Evolutionary conservation across 2,113 vertebrate species (phyloP).

Genomic region (Piaya cayana): DNA sequence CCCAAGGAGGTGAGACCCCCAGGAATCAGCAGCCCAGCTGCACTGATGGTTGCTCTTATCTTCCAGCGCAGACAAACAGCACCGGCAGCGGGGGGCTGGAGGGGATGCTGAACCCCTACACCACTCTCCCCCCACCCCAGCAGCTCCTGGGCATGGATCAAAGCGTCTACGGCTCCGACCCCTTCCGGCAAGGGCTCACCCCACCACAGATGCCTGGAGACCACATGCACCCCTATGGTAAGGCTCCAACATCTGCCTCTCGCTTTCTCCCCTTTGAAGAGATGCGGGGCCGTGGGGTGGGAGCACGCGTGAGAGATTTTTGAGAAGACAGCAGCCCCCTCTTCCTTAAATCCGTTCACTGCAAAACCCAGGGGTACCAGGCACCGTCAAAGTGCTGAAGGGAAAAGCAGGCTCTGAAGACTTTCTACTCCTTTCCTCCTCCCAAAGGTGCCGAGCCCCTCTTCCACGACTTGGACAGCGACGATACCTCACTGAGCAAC

Average conservation of each 20-base stretch:
- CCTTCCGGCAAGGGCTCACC: conserved; percentile 94
- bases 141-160: conserved; percentile 86
- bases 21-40: not conserved
- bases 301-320: not conserved
- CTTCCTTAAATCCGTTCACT: not conserved
- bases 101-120: conserved; percentile 83
- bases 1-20: not conserved
- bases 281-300: not conserved
- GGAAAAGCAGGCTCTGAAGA: not conserved
- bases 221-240: conserved; percentile 97
- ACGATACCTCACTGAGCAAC: conserved; percentile 86
- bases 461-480: conserved; percentile 85
- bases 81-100: conserved; percentile 78
- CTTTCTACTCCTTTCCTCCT: not conserved
- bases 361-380: not conserved
- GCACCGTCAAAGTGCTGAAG: not conserved
- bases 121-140: conserved; percentile 80
- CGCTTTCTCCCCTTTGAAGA: not conserved
- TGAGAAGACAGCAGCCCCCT: no score
- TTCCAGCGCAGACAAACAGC: conserved; percentile 77
- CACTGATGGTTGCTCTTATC: not conserved
- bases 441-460: conserved; percentile 86
- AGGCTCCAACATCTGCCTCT: not conserved
- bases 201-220: conserved; percentile 98
- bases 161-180: conserved; percentile 84